phyloP scores from a whole-genome alignment of 2,113 vertebrate genomes.

The Saimiri boliviensis region DNA sequence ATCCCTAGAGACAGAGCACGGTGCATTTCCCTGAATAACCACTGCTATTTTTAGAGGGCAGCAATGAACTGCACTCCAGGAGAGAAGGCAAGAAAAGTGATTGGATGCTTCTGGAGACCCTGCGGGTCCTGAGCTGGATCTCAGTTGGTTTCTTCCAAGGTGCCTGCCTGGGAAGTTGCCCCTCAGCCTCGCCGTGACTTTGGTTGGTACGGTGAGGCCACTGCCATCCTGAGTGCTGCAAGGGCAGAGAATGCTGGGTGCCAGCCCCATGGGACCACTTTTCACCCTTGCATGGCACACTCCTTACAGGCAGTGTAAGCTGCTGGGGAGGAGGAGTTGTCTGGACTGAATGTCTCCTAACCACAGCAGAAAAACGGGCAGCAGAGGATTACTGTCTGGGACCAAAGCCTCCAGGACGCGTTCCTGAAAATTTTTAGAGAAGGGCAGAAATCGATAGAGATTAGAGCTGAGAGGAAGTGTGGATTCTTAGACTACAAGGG shows the following conservation, averaged over 20 bases:
- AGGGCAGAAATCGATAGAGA: not conserved
- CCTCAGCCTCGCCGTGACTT: not conserved
- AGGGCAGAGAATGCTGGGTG: not conserved
- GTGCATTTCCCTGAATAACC: conserved; percentile 63
- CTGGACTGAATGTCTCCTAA: conserved; percentile 66
- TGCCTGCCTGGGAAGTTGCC: not conserved
- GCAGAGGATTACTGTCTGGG: not conserved
- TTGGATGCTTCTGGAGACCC: conserved; percentile 54
- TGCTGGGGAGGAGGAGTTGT: conserved; percentile 41
- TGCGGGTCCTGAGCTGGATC: conserved; percentile 52
- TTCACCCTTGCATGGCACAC: conserved; percentile 35
- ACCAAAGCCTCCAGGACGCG: not conserved
- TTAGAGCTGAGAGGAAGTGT: not conserved
- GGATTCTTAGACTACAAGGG: not conserved
- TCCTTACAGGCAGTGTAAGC: conserved; percentile 57
- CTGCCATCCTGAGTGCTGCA: conserved; percentile 42
- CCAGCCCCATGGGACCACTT: conserved; percentile 38
- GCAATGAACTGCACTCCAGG: conserved; percentile 3
- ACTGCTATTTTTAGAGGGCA: conserved; percentile 62
- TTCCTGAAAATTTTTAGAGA: not conserved
- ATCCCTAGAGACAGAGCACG: not conserved
- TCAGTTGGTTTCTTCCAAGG: conserved; percentile 61
- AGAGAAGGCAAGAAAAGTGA: not conserved
- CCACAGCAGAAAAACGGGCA: conserved; percentile 55
- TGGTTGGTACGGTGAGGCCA: conserved; percentile 5